Evolutionary conservation across 1,140 invertebrate genomes (phyloP).

Genomic region (Psix sp.): DNA sequence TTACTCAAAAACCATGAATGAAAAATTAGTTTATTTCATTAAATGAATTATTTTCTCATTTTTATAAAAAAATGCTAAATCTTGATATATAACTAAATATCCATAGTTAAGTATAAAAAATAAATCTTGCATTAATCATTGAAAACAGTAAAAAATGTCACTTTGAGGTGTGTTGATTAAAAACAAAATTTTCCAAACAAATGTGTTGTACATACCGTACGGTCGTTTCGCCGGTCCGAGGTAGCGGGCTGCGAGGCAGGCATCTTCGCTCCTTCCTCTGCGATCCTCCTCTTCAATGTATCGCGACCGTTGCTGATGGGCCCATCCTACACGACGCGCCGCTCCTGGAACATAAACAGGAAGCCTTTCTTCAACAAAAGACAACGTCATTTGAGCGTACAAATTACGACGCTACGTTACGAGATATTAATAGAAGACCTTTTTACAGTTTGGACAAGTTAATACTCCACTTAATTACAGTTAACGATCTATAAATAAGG

Average conservation of each 20-base stretch:
- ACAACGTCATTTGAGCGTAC: slow-evolving; percentile 27
- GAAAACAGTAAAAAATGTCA: too few relatives aligned
- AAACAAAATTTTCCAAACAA: neutral
- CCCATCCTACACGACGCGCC: slow-evolving; percentile 70
- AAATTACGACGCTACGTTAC: slow-evolving; percentile 18
- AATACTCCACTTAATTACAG: slow-evolving; percentile 3
- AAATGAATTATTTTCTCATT: neutral
- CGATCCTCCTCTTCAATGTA: slow-evolving; percentile 70
- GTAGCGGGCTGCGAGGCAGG: slow-evolving; percentile 72
- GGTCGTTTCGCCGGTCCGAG: slow-evolving; percentile 72
- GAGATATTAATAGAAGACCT: slow-evolving; percentile 24
- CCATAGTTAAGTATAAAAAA: too few relatives aligned
- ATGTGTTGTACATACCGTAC: slow-evolving; percentile 67
- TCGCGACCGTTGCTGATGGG: slow-evolving; percentile 62
- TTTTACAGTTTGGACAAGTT: slow-evolving; percentile 3
- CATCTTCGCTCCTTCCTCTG: slow-evolving; percentile 68
- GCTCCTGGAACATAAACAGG: slow-evolving; percentile 66
- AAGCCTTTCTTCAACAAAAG: slow-evolving; percentile 57
- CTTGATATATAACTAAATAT: neutral
- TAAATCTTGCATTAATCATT: neutral
- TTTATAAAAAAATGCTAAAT: neutral
- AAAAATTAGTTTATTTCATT: too few relatives aligned
- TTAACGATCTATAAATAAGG: slow-evolving; percentile 4
- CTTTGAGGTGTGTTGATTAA: too few relatives aligned
- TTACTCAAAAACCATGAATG: too few relatives aligned